Evolutionary conservation across 2,113 vertebrate species (phyloP).

Genomic region (Mus pahari): DNA sequence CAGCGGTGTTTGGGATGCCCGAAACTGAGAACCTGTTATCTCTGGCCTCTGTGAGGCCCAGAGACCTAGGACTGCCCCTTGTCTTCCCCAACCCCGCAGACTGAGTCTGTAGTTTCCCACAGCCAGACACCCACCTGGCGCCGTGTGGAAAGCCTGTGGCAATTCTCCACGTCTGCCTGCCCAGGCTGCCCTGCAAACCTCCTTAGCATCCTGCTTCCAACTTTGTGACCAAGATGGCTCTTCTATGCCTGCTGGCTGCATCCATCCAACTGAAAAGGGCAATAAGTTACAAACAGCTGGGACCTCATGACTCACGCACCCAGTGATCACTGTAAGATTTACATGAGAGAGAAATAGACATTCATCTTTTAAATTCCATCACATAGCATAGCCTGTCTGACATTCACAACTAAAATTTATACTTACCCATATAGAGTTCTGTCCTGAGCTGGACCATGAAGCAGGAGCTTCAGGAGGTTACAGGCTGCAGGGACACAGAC

Average conservation of each 20-base stretch:
- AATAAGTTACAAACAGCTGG: neutral
- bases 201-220: neutral
- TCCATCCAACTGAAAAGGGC: neutral
- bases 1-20: too few species aligned
- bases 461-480: neutral
- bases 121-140: too few species aligned
- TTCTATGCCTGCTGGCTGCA: neutral
- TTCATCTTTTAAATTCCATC: neutral
- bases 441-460: neutral
- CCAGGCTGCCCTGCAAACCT: neutral
- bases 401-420: neutral
- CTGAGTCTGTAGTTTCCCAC: too few species aligned
- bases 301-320: neutral
- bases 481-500: neutral
- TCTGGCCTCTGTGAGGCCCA: too few species aligned
- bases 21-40: too few species aligned
- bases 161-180: too few species aligned
- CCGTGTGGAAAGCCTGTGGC: too few species aligned
- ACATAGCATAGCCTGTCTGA: neutral
- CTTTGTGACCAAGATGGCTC: neutral
- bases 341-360: neutral
- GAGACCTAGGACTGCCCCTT: too few species aligned
- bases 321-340: neutral
- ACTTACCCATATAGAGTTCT: neutral
- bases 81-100: too few species aligned